Conservation (phyloP, 2,113 vertebrate genomes). For the Lanius ludovicianus region DNA sequence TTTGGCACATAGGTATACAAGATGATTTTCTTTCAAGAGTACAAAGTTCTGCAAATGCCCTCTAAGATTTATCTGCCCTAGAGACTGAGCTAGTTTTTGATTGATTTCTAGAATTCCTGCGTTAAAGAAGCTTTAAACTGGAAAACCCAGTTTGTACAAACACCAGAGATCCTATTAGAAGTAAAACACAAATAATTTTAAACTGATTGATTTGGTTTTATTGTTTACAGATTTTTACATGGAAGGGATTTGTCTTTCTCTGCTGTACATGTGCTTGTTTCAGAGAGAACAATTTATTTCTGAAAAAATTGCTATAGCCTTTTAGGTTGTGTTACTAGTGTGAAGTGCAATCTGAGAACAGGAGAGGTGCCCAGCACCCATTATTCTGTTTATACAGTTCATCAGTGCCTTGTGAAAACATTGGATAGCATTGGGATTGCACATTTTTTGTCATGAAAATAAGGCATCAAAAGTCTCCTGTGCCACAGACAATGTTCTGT, state of each 20-base stretch:
- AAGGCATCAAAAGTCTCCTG: background rate
- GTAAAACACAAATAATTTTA: conserved; percentile 25
- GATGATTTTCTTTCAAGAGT: conserved; percentile 2
- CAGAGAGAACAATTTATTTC: background rate
- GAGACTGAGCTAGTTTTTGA: background rate
- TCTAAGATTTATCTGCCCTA: conserved; percentile 15
- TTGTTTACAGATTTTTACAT: background rate
- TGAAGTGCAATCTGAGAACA: background rate
- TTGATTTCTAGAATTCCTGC: conserved; percentile 24
- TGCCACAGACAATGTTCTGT: background rate
- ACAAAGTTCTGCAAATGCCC: background rate
- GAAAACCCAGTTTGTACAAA: conserved; percentile 8
- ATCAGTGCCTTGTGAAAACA: background rate
- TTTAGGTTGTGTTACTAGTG: background rate
- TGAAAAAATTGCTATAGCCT: background rate
- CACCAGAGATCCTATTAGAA: background rate
- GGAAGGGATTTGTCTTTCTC: background rate
- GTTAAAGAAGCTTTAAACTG: conserved; percentile 26
- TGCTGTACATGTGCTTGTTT: background rate
- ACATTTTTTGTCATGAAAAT: background rate
- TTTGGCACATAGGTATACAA: background rate
- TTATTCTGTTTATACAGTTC: background rate
- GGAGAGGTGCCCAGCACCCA: background rate
- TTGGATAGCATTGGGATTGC: background rate
- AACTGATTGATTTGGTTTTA: background rate